phyloP scores from a whole-genome alignment of 1,140 invertebrate genomes.

The Grapholita molesta region DNA sequence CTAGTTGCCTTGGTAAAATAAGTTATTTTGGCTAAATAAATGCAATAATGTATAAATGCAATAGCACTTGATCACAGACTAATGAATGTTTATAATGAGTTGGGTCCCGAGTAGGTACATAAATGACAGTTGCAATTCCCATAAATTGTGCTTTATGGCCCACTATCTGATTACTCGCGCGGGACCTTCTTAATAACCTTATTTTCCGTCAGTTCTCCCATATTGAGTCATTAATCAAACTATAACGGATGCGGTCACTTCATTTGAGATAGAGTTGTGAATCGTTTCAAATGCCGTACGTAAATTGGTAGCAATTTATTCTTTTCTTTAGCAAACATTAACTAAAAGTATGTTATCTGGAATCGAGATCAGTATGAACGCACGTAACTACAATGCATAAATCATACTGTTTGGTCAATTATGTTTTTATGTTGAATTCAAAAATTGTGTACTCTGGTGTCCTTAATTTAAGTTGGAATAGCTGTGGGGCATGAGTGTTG shows the following conservation, averaged over 20 bases:
- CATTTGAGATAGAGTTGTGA: conserved; percentile 5
- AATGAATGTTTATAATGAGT: background rate
- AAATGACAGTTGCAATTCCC: conserved; percentile 1
- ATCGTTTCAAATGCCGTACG: background rate
- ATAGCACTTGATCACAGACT: background rate
- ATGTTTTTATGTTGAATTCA: background rate
- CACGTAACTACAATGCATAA: background rate
- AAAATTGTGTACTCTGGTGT: background rate
- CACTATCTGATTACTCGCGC: background rate
- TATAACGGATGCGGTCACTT: conserved; percentile 5
- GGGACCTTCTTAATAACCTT: background rate
- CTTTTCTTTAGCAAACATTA: conserved; percentile 6
- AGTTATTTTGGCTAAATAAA: too few relatives aligned
- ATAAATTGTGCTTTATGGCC: conserved; percentile 10
- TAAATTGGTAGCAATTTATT: conserved; percentile 13
- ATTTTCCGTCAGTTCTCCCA: background rate
- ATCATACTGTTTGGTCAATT: conserved; percentile 10
- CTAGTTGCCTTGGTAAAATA: too few relatives aligned
- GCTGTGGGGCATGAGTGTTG: conserved; percentile 8
- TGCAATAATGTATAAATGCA: too few relatives aligned
- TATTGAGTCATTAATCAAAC: conserved; percentile 16
- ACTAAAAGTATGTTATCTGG: background rate
- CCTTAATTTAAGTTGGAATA: background rate
- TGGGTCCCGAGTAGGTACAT: background rate
- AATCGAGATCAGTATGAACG: background rate